Conservation (phyloP, 2,888 invertebrate species). For the Leucozona laternaria region DNA sequence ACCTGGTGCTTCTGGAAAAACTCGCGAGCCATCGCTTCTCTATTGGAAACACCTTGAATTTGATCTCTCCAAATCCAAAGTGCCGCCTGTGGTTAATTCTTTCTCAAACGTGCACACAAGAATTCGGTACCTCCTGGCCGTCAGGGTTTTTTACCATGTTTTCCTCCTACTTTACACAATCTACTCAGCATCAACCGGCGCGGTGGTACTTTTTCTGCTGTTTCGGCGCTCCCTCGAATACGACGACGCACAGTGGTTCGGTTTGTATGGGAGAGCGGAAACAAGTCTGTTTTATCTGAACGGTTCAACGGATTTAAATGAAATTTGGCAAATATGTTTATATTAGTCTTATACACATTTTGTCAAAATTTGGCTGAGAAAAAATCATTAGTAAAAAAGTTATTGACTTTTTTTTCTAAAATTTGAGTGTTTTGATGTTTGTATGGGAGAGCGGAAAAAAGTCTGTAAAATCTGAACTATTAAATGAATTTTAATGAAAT, state of each 20-base stretch:
- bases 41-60: slow-evolving; percentile 97
- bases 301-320: too few relatives aligned
- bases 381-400: too few relatives aligned
- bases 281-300: too few relatives aligned
- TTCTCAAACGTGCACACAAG: slow-evolving; percentile 97
- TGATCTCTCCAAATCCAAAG: slow-evolving; percentile 97
- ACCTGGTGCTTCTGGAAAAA: slow-evolving; percentile 97
- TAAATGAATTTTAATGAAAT: too few relatives aligned
- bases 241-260: slow-evolving; percentile 98
- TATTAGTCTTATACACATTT: too few relatives aligned
- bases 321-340: too few relatives aligned
- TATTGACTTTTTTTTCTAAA: too few relatives aligned
- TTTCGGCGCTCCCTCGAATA: slow-evolving; percentile 98
- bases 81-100: slow-evolving; percentile 94
- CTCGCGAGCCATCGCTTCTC: slow-evolving; percentile 97
- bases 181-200: slow-evolving; percentile 94
- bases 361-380: too few relatives aligned
- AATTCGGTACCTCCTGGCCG: slow-evolving; percentile 92
- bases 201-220: slow-evolving; percentile 98
- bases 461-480: too few relatives aligned
- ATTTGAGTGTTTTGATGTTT: too few relatives aligned
- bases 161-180: slow-evolving; percentile 99
- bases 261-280: too few relatives aligned
- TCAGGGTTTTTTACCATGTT: slow-evolving; percentile 93
- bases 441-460: too few relatives aligned